Evolutionary conservation across 2,888 invertebrate species (phyloP), one percentile per base, ranked within the genome.

Genomic region (Tubulanus polymorphus): DNA sequence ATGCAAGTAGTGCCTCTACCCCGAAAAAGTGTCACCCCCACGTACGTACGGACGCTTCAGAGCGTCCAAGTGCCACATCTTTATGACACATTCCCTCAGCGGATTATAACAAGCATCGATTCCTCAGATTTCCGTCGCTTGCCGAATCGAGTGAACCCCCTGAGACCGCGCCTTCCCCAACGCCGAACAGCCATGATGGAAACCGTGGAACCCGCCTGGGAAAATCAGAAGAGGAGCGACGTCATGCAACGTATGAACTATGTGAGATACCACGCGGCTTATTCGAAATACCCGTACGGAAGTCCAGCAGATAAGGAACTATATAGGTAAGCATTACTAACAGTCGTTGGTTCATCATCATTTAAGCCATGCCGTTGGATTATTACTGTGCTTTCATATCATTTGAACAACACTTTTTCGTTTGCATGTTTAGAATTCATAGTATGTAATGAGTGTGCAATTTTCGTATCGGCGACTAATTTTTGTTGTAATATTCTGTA

Each of bases 251-350:
- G 71, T 54, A 56, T 72, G 45, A 75, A 76, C 59, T 71, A 75
- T 57, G 67, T 67, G 49, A 55, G 76, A 29, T 76, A 75, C 51
- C 76, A 76, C 59, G 72, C 73, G 10, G 74, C 75, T 3, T 76
- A 75, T 75, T 63, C 70, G 15, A 76, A 73, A 61, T 69, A 73
- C 3, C 75, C 72, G 57, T 76, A 76, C 56, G 76, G 76, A 0
- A 65, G 69, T 32, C 69, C 71, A 23, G 72, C 74, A 8, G 75
- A 76, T 53, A 66, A 69, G 55, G 76, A 76, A 56, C 63, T 68
- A 18, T 74, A 76, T 61, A 75, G 74, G 75, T 76, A 54, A 57
- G 63, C n/a, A n/a, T n/a, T n/a, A n/a, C n/a, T n/a, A n/a, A n/a
- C n/a, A n/a, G n/a, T n/a, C n/a, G n/a, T n/a, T n/a, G n/a, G n/a